Percentiles rank a stretch among this genome's conserved stretches.
Evolutionary conservation across 2,888 invertebrate genomes (phyloP).

Genomic region (Psococerastis gibbosa): DNA sequence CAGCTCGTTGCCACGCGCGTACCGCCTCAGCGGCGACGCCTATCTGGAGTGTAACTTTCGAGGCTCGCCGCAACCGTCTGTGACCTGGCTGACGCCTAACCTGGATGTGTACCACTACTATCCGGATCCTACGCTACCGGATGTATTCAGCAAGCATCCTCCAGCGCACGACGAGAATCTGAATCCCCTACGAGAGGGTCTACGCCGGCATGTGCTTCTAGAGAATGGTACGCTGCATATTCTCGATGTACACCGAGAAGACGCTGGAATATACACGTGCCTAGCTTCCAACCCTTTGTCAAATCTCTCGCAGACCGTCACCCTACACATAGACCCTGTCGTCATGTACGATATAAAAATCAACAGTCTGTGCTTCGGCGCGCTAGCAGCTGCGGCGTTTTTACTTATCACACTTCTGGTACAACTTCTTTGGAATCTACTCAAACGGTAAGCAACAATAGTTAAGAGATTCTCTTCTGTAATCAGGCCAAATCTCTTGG

Average conservation of each 20-base stretch:
- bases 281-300: slow-evolving; percentile 68
- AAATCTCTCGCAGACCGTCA: slow-evolving; percentile 53
- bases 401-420: slow-evolving; percentile 59
- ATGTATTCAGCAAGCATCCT: slow-evolving; percentile 46
- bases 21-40: slow-evolving; percentile 44
- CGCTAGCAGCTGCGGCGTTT: slow-evolving; percentile 58
- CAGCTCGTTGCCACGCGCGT: slow-evolving; percentile 40
- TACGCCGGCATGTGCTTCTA: slow-evolving; percentile 41
- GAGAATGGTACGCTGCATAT: slow-evolving; percentile 65
- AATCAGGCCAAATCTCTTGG: too few species aligned
- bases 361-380: slow-evolving; percentile 64
- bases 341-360: slow-evolving; percentile 69
- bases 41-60: slow-evolving; percentile 55
- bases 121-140: slow-evolving; percentile 45
- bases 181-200: slow-evolving; percentile 25
- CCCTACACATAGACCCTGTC: slow-evolving; percentile 67
- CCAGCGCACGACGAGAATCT: slow-evolving; percentile 35
- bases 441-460: slow-evolving; percentile 51
- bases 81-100: slow-evolving; percentile 50
- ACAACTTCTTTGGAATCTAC: slow-evolving; percentile 50
- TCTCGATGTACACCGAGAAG: slow-evolving; percentile 47
- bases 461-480: too few species aligned
- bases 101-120: slow-evolving; percentile 57
- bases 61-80: slow-evolving; percentile 57
- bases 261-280: slow-evolving; percentile 72